phyloP scores from a whole-genome alignment of 2,888 invertebrate species.

The Lithophane socia region DNA sequence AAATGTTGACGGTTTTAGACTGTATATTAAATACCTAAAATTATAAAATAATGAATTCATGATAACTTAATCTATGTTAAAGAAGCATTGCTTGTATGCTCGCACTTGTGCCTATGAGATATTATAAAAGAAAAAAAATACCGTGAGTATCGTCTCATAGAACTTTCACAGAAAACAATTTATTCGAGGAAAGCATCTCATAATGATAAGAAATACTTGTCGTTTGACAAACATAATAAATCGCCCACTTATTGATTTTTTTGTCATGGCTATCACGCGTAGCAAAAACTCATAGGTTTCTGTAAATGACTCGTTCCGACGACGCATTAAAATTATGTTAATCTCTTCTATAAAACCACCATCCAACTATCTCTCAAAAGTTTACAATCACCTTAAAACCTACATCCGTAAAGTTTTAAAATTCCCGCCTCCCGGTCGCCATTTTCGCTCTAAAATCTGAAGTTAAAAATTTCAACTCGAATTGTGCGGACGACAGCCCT shows the following conservation, averaged over 20 bases:
- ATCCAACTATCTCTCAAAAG: background rate
- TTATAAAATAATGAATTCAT: background rate
- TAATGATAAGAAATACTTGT: background rate
- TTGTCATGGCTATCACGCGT: background rate
- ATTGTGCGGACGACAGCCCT: constrained; percentile 49
- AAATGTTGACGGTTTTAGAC: background rate
- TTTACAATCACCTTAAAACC: background rate
- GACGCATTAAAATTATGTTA: background rate
- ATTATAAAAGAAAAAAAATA: background rate
- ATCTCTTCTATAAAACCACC: background rate
- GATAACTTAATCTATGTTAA: background rate
- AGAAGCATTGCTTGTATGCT: background rate
- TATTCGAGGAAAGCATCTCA: constrained; percentile 3
- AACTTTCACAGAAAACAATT: background rate
- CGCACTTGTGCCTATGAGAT: background rate
- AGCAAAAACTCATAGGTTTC: background rate
- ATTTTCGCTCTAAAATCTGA: constrained; percentile 16
- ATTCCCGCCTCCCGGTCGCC: background rate
- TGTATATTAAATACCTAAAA: background rate
- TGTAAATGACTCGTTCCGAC: background rate
- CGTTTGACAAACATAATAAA: constrained; percentile 5
- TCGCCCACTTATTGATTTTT: constrained; percentile 9
- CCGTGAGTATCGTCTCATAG: too few relatives aligned
- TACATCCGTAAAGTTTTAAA: background rate
- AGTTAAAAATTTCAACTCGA: constrained; percentile 36